Percentiles rank a stretch among this genome's conserved stretches.
These are phyloP conservation scores for Polydrusus tereticollis DNA, from an alignment of 2,888 invertebrate genomes.

Conservation along the genomic window DNA sequence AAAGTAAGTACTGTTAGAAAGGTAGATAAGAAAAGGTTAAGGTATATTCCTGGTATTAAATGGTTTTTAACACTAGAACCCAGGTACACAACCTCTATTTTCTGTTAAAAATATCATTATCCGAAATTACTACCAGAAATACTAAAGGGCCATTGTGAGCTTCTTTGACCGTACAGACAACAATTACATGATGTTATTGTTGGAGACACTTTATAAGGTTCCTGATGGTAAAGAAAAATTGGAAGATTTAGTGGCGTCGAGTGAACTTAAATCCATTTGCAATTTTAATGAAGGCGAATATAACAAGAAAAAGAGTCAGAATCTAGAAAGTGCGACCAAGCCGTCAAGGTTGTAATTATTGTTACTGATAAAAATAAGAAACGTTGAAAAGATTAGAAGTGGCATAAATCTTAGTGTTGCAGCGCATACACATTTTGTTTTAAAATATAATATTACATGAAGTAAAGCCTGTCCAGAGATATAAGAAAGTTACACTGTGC, in stretches of 20 bases:
- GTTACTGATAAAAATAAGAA: too few species aligned
- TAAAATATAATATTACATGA: too few species aligned
- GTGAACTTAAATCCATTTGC: too few species aligned
- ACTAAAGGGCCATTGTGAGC: background rate
- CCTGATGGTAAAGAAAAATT: background rate
- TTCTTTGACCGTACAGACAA: background rate
- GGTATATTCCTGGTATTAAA: background rate
- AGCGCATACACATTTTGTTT: too few species aligned
- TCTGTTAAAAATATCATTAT: background rate
- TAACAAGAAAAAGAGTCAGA: too few species aligned
- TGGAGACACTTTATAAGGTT: background rate
- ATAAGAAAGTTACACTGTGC: too few species aligned
- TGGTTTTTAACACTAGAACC: background rate
- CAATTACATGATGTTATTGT: background rate
- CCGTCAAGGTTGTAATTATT: too few species aligned
- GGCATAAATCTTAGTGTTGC: too few species aligned
- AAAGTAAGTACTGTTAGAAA: conserved; percentile 2
- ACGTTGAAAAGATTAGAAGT: too few species aligned
- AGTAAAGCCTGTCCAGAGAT: too few species aligned
- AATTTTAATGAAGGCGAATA: too few species aligned
- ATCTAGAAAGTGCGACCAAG: too few species aligned
- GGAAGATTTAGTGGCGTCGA: background rate
- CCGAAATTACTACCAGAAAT: background rate
- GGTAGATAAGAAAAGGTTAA: background rate
- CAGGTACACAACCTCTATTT: background rate